Conservation (phyloP, 2,888 invertebrate species). For the Oxystoma pomonae region DNA sequence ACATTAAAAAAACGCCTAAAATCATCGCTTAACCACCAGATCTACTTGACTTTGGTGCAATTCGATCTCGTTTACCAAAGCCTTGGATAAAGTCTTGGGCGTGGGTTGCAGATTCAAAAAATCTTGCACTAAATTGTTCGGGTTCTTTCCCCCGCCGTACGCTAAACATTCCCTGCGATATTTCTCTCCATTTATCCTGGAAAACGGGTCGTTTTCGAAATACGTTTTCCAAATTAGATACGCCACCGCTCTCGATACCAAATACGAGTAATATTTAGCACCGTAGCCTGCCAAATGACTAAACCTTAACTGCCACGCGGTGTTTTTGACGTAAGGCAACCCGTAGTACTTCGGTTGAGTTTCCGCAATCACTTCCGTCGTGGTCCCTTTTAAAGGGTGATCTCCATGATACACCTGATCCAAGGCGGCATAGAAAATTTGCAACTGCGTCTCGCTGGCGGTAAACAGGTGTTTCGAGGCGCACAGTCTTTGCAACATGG, state of each 20-base stretch:
- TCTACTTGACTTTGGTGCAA: conserved; percentile 39
- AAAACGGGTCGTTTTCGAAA: conserved; percentile 75
- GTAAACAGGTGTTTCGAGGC: conserved; percentile 83
- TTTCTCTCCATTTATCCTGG: conserved; percentile 70
- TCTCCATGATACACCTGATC: conserved; percentile 85
- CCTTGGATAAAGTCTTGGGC: conserved; percentile 70
- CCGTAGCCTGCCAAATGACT: conserved; percentile 97
- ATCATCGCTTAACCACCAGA: conserved; percentile 25
- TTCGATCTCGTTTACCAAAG: conserved; percentile 73
- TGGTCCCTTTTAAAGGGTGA: conserved; percentile 52
- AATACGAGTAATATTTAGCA: conserved; percentile 97
- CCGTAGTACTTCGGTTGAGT: conserved; percentile 82
- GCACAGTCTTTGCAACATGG: conserved; percentile 74
- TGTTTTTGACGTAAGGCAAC: conserved; percentile 81
- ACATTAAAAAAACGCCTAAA: background rate
- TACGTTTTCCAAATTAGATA: conserved; percentile 89
- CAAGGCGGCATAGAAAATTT: conserved; percentile 60
- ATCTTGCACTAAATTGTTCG: conserved; percentile 70
- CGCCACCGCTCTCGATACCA: conserved; percentile 90
- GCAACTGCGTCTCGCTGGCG: conserved; percentile 77
- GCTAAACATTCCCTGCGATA: conserved; percentile 74
- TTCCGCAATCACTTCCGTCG: conserved; percentile 70
- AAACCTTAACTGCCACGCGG: conserved; percentile 96
- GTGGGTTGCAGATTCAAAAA: conserved; percentile 75
- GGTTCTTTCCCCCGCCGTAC: conserved; percentile 85